Conservation (phyloP, 2,888 invertebrate genomes). For the Apamea anceps region DNA sequence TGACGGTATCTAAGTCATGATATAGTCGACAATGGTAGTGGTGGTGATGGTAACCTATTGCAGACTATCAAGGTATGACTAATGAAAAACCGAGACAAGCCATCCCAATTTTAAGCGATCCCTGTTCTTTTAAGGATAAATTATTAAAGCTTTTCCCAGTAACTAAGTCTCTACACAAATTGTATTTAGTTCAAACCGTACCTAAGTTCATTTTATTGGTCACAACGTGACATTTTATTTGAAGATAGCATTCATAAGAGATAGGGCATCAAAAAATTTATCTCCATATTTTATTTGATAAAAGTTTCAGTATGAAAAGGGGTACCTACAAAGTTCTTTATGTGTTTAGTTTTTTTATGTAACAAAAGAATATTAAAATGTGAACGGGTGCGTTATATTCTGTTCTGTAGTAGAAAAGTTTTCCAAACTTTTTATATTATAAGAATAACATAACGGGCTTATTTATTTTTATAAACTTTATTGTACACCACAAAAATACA, state of each 20-base stretch:
- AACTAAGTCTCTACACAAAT: no score
- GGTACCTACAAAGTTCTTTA: background rate
- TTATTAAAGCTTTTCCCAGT: background rate
- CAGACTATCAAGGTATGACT: no score
- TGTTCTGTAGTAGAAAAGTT: background rate
- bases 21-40: no score
- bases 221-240: background rate
- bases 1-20: no score
- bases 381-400: background rate
- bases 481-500: no score
- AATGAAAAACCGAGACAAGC: no score
- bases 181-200: no score
- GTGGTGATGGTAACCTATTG: no score
- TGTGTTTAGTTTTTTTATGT: background rate
- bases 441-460: no score
- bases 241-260: background rate
- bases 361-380: conserved; percentile 5
- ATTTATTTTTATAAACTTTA: no score
- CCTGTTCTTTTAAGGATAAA: background rate
- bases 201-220: background rate
- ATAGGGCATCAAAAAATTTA: conserved; percentile 2
- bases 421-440: background rate
- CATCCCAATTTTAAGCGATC: no score
- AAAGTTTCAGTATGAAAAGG: conserved; percentile 28
- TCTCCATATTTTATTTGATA: conserved; percentile 10